Conservation (phyloP, 2,888 invertebrate species). For the Alsophila aescularia region DNA sequence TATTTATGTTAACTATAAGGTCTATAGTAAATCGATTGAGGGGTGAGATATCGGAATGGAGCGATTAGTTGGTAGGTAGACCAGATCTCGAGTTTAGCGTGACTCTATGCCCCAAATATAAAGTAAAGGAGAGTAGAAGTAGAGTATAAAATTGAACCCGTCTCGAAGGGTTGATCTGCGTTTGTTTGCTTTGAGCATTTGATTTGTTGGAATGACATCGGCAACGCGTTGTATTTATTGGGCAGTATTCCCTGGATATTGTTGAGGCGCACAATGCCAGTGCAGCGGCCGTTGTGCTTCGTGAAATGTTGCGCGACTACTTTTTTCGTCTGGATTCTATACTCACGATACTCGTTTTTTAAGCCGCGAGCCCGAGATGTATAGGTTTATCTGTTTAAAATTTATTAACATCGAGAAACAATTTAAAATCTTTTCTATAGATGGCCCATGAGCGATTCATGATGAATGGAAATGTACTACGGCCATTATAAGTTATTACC, state of each 20-base stretch:
- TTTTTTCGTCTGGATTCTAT: slow-evolving; percentile 84
- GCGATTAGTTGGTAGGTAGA: too few relatives aligned
- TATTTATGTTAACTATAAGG: too few relatives aligned
- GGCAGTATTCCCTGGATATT: slow-evolving; percentile 75
- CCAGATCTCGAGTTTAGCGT: not conserved
- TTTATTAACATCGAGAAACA: slow-evolving; percentile 84
- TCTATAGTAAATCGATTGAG: too few relatives aligned
- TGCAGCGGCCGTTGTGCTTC: slow-evolving; percentile 82
- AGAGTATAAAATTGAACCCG: slow-evolving; percentile 68
- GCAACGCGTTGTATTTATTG: slow-evolving; percentile 74
- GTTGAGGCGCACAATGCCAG: slow-evolving; percentile 81
- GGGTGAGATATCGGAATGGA: too few relatives aligned
- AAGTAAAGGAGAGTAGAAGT: not conserved
- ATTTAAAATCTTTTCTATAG: slow-evolving; percentile 81
- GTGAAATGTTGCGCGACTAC: slow-evolving; percentile 84
- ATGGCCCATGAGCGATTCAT: slow-evolving; percentile 73
- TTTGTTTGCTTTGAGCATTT: slow-evolving; percentile 74
- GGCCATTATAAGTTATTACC: slow-evolving; percentile 66
- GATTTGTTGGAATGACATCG: slow-evolving; percentile 77
- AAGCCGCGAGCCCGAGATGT: slow-evolving; percentile 81
- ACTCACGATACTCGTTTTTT: slow-evolving; percentile 82
- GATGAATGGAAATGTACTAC: slow-evolving; percentile 72
- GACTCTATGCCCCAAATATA: not conserved
- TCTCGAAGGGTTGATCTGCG: slow-evolving; percentile 71
- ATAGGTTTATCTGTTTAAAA: slow-evolving; percentile 85